These are phyloP conservation scores for Caenorhabditis latens DNA, from an alignment of 1,140 invertebrate species.

Conservation along the genomic window DNA sequence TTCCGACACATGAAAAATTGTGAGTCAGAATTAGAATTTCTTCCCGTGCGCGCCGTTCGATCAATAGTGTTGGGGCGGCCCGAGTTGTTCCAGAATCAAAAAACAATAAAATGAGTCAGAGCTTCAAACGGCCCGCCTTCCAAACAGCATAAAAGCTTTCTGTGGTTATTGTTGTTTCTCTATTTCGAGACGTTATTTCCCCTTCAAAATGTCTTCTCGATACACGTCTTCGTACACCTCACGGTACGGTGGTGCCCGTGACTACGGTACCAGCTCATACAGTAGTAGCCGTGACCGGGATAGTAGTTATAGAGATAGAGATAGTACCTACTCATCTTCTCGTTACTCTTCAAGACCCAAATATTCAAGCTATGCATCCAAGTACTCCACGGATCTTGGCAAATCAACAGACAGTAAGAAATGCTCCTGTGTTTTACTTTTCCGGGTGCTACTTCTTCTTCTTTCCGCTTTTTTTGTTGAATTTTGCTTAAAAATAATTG, in stretches of 20 bases:
- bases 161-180: slow-evolving; percentile 5
- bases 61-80: background rate
- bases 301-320: slow-evolving; percentile 19
- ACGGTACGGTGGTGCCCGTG: slow-evolving; percentile 23
- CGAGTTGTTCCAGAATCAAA: slow-evolving; percentile 28
- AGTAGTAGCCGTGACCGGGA: slow-evolving; percentile 25
- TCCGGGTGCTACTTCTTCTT: background rate
- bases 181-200: background rate
- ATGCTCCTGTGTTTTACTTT: background rate
- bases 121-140: slow-evolving; percentile 26
- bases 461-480: slow-evolving; percentile 18
- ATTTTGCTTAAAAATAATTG: background rate
- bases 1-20: background rate
- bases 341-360: slow-evolving; percentile 2
- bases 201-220: slow-evolving; percentile 7
- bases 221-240: slow-evolving; percentile 39
- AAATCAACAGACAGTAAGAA: slow-evolving; percentile 47
- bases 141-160: slow-evolving; percentile 24
- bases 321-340: background rate
- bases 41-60: background rate
- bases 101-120: slow-evolving; percentile 49
- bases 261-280: slow-evolving; percentile 19
- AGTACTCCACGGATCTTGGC: slow-evolving; percentile 21
- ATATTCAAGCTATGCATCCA: slow-evolving; percentile 42
- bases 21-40: slow-evolving; percentile 16